Evolutionary conservation across 2,888 invertebrate species (phyloP), one percentile per base, ranked within the genome.

Genomic region (Chalcis sispes): DNA sequence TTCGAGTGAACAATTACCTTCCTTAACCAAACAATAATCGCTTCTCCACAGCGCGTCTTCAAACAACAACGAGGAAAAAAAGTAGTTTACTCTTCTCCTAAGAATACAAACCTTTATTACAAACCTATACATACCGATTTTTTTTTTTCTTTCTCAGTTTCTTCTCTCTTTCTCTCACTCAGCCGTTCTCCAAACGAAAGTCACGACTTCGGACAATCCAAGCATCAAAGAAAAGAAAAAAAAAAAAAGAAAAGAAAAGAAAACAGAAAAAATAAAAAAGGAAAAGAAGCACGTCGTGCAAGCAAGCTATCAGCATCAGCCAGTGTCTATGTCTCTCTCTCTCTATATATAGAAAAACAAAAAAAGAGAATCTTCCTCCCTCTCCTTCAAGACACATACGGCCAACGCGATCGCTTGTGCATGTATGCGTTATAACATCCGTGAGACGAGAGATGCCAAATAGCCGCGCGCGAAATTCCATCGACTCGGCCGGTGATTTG

Each of bases 391-490:
- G 36, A 36, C 36, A 36, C 36, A 36, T 36, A 36, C 36, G 5
- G 4, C 10, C 36, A 36, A 36, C 36, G 36, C 10, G n/a, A n/a
- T n/a, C 18, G 48, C 5, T 2, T 23, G 15, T 20, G 15, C 4
- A 23, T 27, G 20, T n/a, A 27, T 15, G n/a, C 29, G 54, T 54
- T 27, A 52, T 52, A 27, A 32, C 36, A 15, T 18, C 1, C 25
- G 8, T 66, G 20, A 42, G 25, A 8, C 4, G n/a, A 36, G 36
- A 36, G 10, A 36, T 7, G 36, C 2, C 29, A 48, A 48, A n/a
- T 65, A 23, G 32, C 50, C n/a, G 23, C 29, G 67, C 20, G 67
- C 27, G 46, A 67, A 58, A 67, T 67, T 58, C 46, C 46, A 66
- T 52, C 23, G 18, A 10, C 27, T 48, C 18, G 8, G 20, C 20